Percentiles rank a stretch among this genome's conserved stretches.
Conservation (phyloP, 37 sponge, comb jelly and placozoan genomes). For the Spongilla lacustris region DNA sequence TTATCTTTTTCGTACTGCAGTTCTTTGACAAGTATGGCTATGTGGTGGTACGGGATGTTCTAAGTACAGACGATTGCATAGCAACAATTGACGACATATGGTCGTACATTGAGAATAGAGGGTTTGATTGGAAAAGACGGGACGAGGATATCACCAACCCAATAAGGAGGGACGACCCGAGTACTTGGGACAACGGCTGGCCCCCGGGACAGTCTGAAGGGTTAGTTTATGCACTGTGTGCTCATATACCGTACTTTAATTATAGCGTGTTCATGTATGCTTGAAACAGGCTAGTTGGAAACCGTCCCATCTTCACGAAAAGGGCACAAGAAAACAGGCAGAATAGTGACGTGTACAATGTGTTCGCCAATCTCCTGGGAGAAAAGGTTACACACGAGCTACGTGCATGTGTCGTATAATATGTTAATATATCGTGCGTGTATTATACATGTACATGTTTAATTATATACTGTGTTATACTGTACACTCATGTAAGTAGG, state of each 20-base stretch:
- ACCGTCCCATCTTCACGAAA: slow-evolving; percentile 64
- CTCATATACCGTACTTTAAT: too few relatives aligned
- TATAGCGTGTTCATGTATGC: slow-evolving; percentile 43
- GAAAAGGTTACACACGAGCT: too few relatives aligned
- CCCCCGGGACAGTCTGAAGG: background rate
- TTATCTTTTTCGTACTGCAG: background rate
- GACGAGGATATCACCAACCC: slow-evolving; percentile 47
- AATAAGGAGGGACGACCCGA: slow-evolving; percentile 36
- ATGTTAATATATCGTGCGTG: too few relatives aligned
- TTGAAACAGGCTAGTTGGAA: slow-evolving; percentile 78
- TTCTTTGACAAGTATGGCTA: slow-evolving; percentile 10
- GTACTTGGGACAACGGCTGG: slow-evolving; percentile 54
- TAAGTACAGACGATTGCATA: background rate
- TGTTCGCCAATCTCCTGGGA: too few relatives aligned
- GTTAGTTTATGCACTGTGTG: slow-evolving; percentile 30
- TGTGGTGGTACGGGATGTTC: background rate
- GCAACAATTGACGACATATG: background rate
- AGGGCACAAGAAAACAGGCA: slow-evolving; percentile 71
- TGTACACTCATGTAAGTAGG: too few relatives aligned
- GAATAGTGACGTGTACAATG: slow-evolving; percentile 64
- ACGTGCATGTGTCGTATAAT: too few relatives aligned
- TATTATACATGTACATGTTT: too few relatives aligned
- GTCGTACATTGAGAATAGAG: background rate
- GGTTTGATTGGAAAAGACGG: background rate
- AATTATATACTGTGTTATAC: too few relatives aligned